These are phyloP conservation scores for Novumbra hubbsi DNA, from an alignment of 2,797 vertebrate genomes.

Conservation along the genomic window DNA sequence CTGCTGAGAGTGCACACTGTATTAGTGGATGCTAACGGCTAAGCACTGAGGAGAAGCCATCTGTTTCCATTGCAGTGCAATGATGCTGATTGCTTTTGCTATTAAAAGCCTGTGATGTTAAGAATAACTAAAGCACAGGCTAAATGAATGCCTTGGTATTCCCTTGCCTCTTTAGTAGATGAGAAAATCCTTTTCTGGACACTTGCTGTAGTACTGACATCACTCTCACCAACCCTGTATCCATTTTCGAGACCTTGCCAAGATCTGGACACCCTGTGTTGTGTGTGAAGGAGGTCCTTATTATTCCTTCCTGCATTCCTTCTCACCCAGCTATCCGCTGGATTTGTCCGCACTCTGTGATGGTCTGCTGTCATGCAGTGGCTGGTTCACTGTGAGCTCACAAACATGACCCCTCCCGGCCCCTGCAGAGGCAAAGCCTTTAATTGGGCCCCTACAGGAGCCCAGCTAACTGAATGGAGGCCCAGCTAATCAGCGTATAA, in stretches of 20 bases:
- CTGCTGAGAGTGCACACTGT: slow-evolving; percentile 22
- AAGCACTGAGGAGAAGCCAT: slow-evolving; percentile 49
- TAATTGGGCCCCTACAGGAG: slow-evolving; percentile 53
- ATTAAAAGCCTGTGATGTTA: slow-evolving; percentile 52
- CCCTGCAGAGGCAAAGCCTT: slow-evolving; percentile 25
- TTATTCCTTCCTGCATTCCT: too few relatives aligned
- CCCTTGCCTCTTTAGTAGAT: neutral
- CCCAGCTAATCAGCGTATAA: too few relatives aligned
- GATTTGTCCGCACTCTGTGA: too few relatives aligned
- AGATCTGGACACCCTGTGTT: neutral
- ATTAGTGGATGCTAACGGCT: slow-evolving; percentile 39
- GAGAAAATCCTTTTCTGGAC: neutral
- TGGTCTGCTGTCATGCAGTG: too few relatives aligned
- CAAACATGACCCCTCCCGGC: slow-evolving; percentile 20
- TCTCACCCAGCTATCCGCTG: too few relatives aligned
- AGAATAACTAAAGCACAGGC: neutral
- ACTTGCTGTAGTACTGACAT: neutral
- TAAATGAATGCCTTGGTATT: neutral
- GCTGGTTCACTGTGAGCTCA: neutral
- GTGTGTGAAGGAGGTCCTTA: neutral
- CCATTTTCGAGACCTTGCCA: neutral
- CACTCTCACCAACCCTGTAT: neutral
- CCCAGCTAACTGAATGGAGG: slow-evolving; percentile 15
- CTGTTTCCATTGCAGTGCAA: slow-evolving; percentile 42
- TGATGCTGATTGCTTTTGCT: slow-evolving; percentile 53